Conservation (phyloP, 2,888 invertebrate species). For the Perithous albicinctus region DNA sequence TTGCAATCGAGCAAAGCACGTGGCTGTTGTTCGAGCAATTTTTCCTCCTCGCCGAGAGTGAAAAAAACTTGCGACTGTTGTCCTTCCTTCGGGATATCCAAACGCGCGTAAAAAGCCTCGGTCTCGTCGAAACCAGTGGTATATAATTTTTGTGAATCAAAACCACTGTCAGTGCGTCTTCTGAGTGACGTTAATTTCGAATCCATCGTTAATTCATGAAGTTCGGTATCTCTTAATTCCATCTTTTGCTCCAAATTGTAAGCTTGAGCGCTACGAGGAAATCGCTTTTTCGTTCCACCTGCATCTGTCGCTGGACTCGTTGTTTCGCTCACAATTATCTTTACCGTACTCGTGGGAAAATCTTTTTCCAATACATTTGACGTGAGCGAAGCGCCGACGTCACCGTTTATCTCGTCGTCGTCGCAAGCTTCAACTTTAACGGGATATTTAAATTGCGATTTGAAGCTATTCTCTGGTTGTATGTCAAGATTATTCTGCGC, state of each 20-base stretch:
- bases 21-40: constrained; percentile 52
- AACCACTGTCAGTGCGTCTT: constrained; percentile 60
- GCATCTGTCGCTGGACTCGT: constrained; percentile 39
- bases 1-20: constrained; percentile 66
- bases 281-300: constrained; percentile 61
- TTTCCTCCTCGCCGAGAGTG: constrained; percentile 80
- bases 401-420: constrained; percentile 67
- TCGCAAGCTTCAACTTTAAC: constrained; percentile 66
- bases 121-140: constrained; percentile 58
- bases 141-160: constrained; percentile 65
- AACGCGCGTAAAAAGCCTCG: constrained; percentile 66
- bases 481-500: constrained; percentile 77
- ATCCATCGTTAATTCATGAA: constrained; percentile 67
- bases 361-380: constrained; percentile 53
- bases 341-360: constrained; percentile 74
- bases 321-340: constrained; percentile 79
- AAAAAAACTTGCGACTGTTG: constrained; percentile 79
- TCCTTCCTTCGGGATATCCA: constrained; percentile 57
- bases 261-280: constrained; percentile 58
- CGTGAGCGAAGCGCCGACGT: constrained; percentile 1
- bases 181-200: constrained; percentile 63
- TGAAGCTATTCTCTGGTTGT: constrained; percentile 66
- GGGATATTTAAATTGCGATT: constrained; percentile 63
- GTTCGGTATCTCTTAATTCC: constrained; percentile 55
- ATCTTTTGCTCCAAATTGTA: constrained; percentile 71